Evolutionary conservation across 2,797 vertebrate genomes (phyloP).

Genomic region (Neopelma chrysocephalum): DNA sequence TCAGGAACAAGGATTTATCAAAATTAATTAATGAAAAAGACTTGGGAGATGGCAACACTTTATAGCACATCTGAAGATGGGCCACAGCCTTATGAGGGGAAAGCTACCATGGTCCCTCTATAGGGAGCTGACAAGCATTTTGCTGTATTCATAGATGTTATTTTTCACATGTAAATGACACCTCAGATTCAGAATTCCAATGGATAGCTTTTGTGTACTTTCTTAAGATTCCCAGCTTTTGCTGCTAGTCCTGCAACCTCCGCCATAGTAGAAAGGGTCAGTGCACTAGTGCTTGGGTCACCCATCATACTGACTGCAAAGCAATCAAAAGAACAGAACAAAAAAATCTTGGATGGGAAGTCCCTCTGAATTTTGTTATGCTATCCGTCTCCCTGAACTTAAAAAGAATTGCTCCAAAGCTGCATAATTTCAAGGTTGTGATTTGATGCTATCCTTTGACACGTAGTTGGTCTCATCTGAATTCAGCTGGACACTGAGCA

Average conservation of each 20-base stretch:
- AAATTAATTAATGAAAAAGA: neutral
- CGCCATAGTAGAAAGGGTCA: neutral
- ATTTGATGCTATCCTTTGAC: neutral
- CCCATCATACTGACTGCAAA: neutral
- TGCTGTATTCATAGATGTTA: neutral
- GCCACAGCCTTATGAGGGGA: neutral
- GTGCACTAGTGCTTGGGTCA: neutral
- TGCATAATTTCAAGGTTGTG: neutral
- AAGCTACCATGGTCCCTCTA: neutral
- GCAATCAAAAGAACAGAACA: neutral
- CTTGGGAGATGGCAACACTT: neutral
- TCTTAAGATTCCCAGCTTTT: neutral
- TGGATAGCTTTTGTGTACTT: neutral
- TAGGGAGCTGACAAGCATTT: neutral
- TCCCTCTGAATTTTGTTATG: neutral
- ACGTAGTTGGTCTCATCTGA: neutral
- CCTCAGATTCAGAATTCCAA: neutral
- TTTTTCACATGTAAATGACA: neutral
- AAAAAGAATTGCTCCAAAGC: neutral
- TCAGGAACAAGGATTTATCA: neutral
- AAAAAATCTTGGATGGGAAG: neutral
- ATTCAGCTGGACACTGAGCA: neutral
- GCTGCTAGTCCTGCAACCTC: neutral
- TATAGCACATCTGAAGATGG: neutral
- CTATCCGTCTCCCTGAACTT: neutral